Evolutionary conservation across 2,888 invertebrate species (phyloP).

Genomic region (Chrysolina haemoptera): DNA sequence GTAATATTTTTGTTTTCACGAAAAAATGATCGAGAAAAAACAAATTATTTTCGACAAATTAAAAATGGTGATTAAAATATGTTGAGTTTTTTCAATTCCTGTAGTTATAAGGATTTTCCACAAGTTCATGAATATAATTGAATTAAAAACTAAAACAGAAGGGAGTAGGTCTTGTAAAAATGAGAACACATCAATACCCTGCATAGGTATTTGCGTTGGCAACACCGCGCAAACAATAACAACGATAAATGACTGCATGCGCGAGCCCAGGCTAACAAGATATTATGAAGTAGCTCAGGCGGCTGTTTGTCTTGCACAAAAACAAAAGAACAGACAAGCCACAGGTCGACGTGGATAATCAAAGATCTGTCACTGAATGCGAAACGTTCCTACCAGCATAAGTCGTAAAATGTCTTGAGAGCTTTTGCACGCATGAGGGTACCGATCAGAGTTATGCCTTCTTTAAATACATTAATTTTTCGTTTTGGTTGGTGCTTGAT

Average conservation of each 20-base stretch:
- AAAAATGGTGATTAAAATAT: too few species aligned
- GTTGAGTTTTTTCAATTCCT: too few species aligned
- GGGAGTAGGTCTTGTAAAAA: too few species aligned
- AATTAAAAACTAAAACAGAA: too few species aligned
- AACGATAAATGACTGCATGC: slow-evolving; percentile 28
- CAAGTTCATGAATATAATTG: too few species aligned
- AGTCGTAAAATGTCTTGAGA: slow-evolving; percentile 41
- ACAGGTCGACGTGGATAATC: slow-evolving; percentile 48
- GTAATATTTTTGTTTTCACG: too few species aligned
- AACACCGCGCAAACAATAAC: not conserved
- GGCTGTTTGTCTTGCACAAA: slow-evolving; percentile 44
- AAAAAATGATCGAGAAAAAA: too few species aligned
- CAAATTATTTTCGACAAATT: too few species aligned
- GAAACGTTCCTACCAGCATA: slow-evolving; percentile 50
- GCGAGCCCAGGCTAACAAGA: slow-evolving; percentile 47
- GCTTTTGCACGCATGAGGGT: slow-evolving; percentile 38
- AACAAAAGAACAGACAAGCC: slow-evolving; percentile 40
- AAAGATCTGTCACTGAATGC: slow-evolving; percentile 47
- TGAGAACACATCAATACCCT: too few species aligned
- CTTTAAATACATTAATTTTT: not conserved
- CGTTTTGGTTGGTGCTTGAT: not conserved
- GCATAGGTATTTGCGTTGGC: not conserved
- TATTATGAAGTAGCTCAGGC: slow-evolving; percentile 45
- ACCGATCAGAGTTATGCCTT: slow-evolving; percentile 12
- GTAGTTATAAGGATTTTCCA: too few species aligned